These are phyloP conservation scores for Conus canariensis DNA, from an alignment of 2,888 invertebrate species.

Conservation along the genomic window DNA sequence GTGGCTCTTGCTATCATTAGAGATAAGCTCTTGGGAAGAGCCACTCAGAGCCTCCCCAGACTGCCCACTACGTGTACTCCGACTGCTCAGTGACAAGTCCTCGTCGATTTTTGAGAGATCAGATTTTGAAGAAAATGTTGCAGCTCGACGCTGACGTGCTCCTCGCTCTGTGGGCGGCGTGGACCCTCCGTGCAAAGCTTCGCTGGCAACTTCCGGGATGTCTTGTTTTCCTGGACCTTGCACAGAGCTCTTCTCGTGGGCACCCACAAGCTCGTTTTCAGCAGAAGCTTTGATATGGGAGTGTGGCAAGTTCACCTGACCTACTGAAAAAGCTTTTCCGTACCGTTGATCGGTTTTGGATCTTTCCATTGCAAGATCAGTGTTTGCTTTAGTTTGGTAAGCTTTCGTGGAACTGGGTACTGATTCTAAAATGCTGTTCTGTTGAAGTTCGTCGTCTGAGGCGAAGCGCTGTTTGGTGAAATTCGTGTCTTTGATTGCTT, in stretches of 20 bases:
- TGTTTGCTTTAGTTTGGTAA: background rate
- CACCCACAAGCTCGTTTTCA: background rate
- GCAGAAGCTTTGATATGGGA: background rate
- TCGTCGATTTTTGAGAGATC: background rate
- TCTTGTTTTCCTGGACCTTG: background rate
- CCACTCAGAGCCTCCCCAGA: background rate
- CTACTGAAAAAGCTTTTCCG: background rate
- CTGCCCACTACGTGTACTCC: background rate
- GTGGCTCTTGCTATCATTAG: background rate
- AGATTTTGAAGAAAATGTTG: background rate
- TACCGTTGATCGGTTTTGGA: background rate
- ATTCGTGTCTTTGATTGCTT: background rate
- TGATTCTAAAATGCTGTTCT: background rate
- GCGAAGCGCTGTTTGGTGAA: too few relatives aligned
- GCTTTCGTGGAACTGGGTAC: background rate
- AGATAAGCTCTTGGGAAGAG: background rate
- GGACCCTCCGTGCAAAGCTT: background rate
- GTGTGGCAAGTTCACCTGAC: background rate
- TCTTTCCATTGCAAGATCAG: background rate
- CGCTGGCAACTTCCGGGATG: background rate
- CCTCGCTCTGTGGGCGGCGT: background rate
- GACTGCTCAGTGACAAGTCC: background rate
- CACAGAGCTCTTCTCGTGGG: background rate
- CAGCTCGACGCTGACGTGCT: background rate
- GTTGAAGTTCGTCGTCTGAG: background rate